Percentiles rank a stretch among this genome's conserved stretches.
phyloP scores from a whole-genome alignment of 1,140 invertebrate genomes.

The Drosophila rhopaloa region DNA sequence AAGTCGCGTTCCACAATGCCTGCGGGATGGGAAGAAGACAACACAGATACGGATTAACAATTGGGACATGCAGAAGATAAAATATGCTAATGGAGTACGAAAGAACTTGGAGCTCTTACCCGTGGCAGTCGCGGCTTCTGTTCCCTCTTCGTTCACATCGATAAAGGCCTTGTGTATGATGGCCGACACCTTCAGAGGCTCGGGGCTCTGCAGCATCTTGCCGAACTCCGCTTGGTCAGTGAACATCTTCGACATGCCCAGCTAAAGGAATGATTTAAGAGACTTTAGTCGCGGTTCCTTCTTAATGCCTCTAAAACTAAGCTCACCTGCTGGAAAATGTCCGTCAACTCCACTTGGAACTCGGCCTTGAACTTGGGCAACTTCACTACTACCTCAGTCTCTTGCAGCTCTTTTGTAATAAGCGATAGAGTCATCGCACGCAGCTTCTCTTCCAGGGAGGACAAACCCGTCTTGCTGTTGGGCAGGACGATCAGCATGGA shows the following conservation, averaged over 20 bases:
- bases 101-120: slow-evolving; percentile 57
- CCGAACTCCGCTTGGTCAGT: slow-evolving; percentile 86
- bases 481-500: slow-evolving; percentile 87
- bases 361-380: slow-evolving; percentile 89
- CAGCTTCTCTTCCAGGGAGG: slow-evolving; percentile 85
- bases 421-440: slow-evolving; percentile 66
- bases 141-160: slow-evolving; percentile 87
- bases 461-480: slow-evolving; percentile 85
- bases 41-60: slow-evolving; percentile 33
- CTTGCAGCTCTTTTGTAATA: slow-evolving; percentile 68
- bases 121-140: slow-evolving; percentile 85
- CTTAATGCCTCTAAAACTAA: neutral
- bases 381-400: slow-evolving; percentile 85
- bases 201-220: slow-evolving; percentile 86
- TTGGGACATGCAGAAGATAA: slow-evolving; percentile 20
- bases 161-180: slow-evolving; percentile 87
- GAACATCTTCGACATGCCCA: slow-evolving; percentile 88
- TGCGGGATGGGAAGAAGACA: slow-evolving; percentile 52
- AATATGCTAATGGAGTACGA: neutral
- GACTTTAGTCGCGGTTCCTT: neutral
- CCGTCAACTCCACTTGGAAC: slow-evolving; percentile 85
- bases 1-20: slow-evolving; percentile 56
- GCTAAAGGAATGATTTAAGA: slow-evolving; percentile 59
- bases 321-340: slow-evolving; percentile 85
- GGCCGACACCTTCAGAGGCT: slow-evolving; percentile 85